Evolutionary conservation across 53 echinoderm and acorn worm genomes (phyloP).

Genomic region (Echinarachnius parma): DNA sequence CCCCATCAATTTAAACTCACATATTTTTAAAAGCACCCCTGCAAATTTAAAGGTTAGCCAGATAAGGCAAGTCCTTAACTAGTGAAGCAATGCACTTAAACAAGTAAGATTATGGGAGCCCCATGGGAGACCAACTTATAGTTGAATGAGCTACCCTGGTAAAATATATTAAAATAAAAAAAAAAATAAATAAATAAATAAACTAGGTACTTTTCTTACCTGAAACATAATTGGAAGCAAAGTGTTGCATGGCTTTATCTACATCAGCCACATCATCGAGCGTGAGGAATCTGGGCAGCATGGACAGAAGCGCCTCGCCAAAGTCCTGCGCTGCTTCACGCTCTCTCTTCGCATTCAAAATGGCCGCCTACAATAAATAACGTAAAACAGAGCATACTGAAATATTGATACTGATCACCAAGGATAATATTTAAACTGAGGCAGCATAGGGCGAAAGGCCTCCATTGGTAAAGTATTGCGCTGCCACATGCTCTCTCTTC

Average conservation of each 20-base stretch:
- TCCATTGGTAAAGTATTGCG: neutral
- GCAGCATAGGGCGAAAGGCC: neutral
- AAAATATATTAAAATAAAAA: neutral
- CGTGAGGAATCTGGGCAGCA: constrained; percentile 68
- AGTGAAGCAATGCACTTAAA: too few species aligned
- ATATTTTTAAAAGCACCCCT: too few species aligned
- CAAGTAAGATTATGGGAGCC: neutral
- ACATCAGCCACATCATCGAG: constrained; percentile 64
- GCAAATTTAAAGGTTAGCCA: too few species aligned
- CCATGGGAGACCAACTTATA: neutral
- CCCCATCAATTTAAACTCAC: too few species aligned
- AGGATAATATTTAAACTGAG: too few species aligned
- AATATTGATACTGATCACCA: too few species aligned
- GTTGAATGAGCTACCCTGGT: neutral
- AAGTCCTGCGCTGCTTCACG: constrained; percentile 84
- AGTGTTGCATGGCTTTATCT: constrained; percentile 75
- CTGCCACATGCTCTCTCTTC: neutral
- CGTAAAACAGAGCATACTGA: too few species aligned
- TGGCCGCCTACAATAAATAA: constrained; percentile 49
- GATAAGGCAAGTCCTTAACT: too few species aligned
- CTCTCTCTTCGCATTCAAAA: constrained; percentile 74
- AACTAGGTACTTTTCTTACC: constrained; percentile 38
- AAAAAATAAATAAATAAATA: neutral
- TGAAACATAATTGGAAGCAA: constrained; percentile 89
- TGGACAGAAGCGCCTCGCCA: constrained; percentile 68